Conservation (phyloP, 2,113 vertebrate species). For the Scomber japonicus region DNA sequence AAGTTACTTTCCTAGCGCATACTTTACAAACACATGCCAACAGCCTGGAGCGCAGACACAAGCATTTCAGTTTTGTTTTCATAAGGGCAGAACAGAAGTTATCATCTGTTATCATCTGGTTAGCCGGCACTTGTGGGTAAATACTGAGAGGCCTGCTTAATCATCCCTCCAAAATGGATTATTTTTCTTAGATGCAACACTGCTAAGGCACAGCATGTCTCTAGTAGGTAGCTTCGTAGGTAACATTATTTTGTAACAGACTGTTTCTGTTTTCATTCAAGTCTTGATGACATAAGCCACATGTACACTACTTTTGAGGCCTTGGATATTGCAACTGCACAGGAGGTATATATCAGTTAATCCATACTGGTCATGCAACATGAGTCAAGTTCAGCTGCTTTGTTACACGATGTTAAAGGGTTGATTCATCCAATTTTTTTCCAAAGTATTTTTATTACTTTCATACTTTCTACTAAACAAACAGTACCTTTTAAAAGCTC, state of each 20-base stretch:
- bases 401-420: slow-evolving; percentile 4
- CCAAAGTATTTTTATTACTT: no score
- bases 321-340: background rate
- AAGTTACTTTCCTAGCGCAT: slow-evolving; percentile 21
- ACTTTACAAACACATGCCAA: slow-evolving; percentile 28
- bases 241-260: no score
- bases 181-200: background rate
- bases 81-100: slow-evolving; percentile 3
- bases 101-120: slow-evolving; percentile 19
- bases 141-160: background rate
- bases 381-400: slow-evolving; percentile 32
- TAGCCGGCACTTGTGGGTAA: slow-evolving; percentile 8
- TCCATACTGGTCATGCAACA: slow-evolving; percentile 41
- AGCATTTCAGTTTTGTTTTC: slow-evolving; percentile 36
- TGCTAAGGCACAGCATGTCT: background rate
- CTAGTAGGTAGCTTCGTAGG: background rate
- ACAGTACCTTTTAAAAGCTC: no score
- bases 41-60: slow-evolving; percentile 11
- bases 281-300: background rate
- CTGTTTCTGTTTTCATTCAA: background rate
- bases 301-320: slow-evolving; percentile 9
- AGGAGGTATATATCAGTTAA: slow-evolving; percentile 41
- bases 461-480: no score
- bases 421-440: background rate
- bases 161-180: slow-evolving; percentile 2